Evolutionary conservation across 2,113 vertebrate genomes (phyloP).

Genomic region (Chaetorhynchus papuensis): DNA sequence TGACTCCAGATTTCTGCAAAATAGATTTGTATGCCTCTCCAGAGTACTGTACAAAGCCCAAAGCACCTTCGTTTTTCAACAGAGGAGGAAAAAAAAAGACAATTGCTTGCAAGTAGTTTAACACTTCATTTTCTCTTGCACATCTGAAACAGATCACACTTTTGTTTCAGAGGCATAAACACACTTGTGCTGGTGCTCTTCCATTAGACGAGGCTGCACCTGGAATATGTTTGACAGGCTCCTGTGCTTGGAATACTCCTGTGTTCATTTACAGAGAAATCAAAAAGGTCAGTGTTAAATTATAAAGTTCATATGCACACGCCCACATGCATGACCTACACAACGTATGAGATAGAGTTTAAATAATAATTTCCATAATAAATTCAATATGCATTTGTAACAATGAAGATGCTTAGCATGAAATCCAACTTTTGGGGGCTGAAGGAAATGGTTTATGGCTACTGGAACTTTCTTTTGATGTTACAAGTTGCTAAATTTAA

Average conservation of each 20-base stretch:
- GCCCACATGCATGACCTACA: background rate
- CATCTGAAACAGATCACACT: conserved; percentile 60
- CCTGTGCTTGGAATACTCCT: background rate
- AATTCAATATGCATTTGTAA: background rate
- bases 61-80: background rate
- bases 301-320: background rate
- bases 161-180: conserved; percentile 53
- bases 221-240: conserved; percentile 46
- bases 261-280: background rate
- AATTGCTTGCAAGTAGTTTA: background rate
- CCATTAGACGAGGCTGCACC: background rate
- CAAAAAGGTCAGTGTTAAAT: background rate
- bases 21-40: background rate
- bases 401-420: background rate
- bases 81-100: background rate
- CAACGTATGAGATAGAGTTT: background rate
- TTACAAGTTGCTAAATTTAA: background rate
- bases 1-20: conserved; percentile 6
- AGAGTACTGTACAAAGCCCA: background rate
- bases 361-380: background rate
- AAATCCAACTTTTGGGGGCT: background rate
- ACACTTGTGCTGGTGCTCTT: background rate
- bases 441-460: background rate
- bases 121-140: conserved; percentile 25
- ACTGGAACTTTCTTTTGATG: background rate